Base-by-base conservation (phyloP, 2,797 vertebrate genomes). In the Schizopygopsis pylzovi region DNA sequence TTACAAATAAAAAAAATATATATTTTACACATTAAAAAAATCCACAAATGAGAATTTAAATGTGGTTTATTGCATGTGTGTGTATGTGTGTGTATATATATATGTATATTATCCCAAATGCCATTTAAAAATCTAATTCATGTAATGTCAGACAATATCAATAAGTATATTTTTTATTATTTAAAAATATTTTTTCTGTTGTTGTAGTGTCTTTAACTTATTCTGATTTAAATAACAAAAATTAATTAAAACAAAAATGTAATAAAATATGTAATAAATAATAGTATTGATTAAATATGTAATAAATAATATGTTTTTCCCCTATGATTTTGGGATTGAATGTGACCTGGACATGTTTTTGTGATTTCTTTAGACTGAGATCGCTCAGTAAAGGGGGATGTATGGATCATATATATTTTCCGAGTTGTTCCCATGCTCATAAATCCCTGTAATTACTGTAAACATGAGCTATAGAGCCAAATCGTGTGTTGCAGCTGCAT, bases 361-460 rank as follows among this genome's bases (percentile, higher is more conserved):
- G n/a, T 33, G 45, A 75, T 49, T 28, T 49, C 45, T 75, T 54
- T 39, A 13, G 56, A 15, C 68, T 65, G 59, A 75, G 59, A 43
- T 41, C 20, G 5, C 22, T 76, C 25, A 37, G 18, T 76, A 4
- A 76, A 76, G 18, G 18, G 52, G 52, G 84, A 79, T 20, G 54
- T 33, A 41, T 83, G 47, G 25, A 52, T 72, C 47, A 83, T 47
- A 52, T 79, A 52, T 79, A 59, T 87, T 80, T 86, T 75, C 59
- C 83, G 33, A 37, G 79, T 49, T 73, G 25, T 71, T 89, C 85
- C 85, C 83, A 80, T 82, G 79, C 80, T 85, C 85, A 43, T 39
- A 87, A 85, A 89, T 79, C 76, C 88, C 88, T 89, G 61, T 84
- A 89, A 89, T 89, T 89, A 89, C 83, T 86, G 86, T 67, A 77